Conservation (phyloP, 2,888 invertebrate species). For the Anorthoa munda region DNA sequence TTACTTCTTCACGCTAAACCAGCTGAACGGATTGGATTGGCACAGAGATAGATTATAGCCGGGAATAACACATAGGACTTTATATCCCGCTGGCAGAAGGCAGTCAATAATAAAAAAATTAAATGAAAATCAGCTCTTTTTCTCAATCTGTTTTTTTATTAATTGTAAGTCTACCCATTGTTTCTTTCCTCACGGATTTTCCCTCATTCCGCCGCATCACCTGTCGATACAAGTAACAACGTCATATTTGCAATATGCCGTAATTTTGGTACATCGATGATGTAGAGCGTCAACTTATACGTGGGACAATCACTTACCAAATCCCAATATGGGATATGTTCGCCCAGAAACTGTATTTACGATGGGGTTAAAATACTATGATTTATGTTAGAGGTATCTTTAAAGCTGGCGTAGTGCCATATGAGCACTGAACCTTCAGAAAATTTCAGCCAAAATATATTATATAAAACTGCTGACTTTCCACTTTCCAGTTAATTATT, state of each 20-base stretch:
- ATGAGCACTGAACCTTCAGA: slow-evolving; percentile 14
- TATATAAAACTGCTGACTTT: slow-evolving; percentile 28
- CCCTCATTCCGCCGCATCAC: no score
- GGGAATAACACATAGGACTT: no score
- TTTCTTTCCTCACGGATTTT: no score
- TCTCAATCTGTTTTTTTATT: no score
- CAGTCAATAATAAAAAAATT: no score
- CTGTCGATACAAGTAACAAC: no score
- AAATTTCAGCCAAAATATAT: slow-evolving; percentile 24
- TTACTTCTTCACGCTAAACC: no score
- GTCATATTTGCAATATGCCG: neutral
- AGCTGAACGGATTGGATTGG: no score
- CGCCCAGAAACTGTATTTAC: neutral
- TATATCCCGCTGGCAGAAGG: no score
- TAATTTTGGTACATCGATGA: neutral
- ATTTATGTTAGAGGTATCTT: slow-evolving; percentile 16
- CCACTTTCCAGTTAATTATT: slow-evolving; percentile 24
- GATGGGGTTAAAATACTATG: slow-evolving; percentile 6
- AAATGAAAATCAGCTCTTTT: no score
- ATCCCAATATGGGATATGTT: neutral
- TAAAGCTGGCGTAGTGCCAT: slow-evolving; percentile 33
- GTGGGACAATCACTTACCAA: neutral
- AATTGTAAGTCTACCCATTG: no score
- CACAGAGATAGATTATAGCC: no score
- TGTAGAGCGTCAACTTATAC: neutral